Base-by-base conservation (phyloP, 2,888 invertebrate species). In the Calameuta pallipes region DNA sequence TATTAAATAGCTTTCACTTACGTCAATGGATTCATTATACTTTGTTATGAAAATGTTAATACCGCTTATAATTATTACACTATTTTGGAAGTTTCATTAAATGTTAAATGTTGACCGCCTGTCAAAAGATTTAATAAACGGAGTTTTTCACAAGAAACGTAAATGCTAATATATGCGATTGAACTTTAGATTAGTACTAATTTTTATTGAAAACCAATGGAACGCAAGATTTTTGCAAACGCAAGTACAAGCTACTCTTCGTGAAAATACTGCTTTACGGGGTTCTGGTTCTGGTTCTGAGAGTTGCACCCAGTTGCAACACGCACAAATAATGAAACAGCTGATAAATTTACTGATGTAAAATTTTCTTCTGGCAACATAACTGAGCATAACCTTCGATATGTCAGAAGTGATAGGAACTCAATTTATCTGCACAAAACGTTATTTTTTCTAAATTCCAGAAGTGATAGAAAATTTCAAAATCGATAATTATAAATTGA, bases 21-120 rank as follows among this genome's bases (percentile, higher is more conserved):
- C 80, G 89, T 89, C 82, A 89, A 75, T 41, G 89, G 88, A 87
- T 89, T 89, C 89, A 89, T 89, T 3, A 35, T 77, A 71, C 80
- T 69, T 80, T 71, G 73, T 77, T 56, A 2, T 1, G 15, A 23
- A 56, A 9, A 56, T 56, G 9, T 23, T 1, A 56, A 23, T 23
- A 56, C 23, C 56, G 9, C 56, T 56, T 56, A 56, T 56, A 23
- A 56, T 56, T 56, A 56, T 56, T 56, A 23, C 1, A 23, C 9
- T 56, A 23, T 56, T 56, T 23, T 56, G 15, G 9, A 56, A 41
- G 23, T 56, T 56, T 23, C 23, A 56, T 56, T 9, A 4, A 15
- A 56, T 56, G 9, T 23, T 1, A 56, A 56, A 9, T 23, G 2
- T 56, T 9, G 9, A 56, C 23, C 2, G 23, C 9, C 23, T 56